Conservation (phyloP, 2,888 invertebrate species). For the Keiferia lycopersicella region DNA sequence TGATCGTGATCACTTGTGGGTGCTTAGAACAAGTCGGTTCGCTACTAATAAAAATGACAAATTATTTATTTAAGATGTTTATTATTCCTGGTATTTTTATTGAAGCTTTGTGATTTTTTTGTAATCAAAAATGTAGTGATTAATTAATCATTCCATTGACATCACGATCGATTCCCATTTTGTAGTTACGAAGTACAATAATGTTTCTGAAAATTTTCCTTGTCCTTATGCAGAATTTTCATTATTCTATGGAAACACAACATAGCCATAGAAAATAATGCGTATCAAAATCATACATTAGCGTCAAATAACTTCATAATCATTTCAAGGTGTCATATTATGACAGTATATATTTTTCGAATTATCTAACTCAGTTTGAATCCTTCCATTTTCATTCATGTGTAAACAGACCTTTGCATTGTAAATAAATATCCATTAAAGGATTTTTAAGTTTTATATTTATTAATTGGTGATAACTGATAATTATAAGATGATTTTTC, state of each 20-base stretch:
- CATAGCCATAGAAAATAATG: too few relatives aligned
- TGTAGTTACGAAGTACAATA: conserved; percentile 23
- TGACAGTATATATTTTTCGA: too few relatives aligned
- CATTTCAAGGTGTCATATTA: too few relatives aligned
- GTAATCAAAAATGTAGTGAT: conserved; percentile 26
- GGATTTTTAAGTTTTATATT: conserved; percentile 24
- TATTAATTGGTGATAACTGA: conserved; percentile 11
- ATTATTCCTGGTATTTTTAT: conserved; percentile 27
- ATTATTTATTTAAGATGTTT: conserved; percentile 34
- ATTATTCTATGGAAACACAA: too few relatives aligned
- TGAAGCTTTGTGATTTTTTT: conserved; percentile 28
- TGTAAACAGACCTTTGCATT: background rate
- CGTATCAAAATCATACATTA: too few relatives aligned
- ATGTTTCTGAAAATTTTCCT: conserved; percentile 2
- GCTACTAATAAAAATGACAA: conserved; percentile 31
- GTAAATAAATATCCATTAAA: conserved; percentile 25
- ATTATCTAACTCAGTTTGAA: too few relatives aligned
- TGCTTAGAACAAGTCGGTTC: conserved; percentile 45
- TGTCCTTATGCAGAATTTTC: background rate
- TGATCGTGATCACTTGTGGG: conserved; percentile 59
- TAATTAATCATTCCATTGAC: conserved; percentile 32
- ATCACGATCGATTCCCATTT: conserved; percentile 6
- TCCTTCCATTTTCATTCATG: too few relatives aligned
- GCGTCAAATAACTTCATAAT: too few relatives aligned
- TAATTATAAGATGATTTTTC: background rate